A percentile compares a stretch with the other conserved stretches of the same genome.
These are phyloP conservation scores for Callimorpha dominula DNA, from an alignment of 2,888 invertebrate species.

Conservation along the genomic window DNA sequence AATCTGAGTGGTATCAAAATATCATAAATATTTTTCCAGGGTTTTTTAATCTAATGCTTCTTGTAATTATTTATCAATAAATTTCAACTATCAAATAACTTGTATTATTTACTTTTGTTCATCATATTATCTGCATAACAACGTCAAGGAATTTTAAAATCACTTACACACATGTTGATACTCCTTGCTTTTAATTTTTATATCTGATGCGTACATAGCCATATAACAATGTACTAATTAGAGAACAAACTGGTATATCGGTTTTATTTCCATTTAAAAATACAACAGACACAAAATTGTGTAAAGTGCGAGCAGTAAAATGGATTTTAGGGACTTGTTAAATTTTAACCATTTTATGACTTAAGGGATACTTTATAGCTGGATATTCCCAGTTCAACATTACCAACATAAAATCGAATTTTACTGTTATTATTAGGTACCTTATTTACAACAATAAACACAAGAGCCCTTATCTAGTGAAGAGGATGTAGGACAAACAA, in stretches of 20 bases:
- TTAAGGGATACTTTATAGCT: constrained; percentile 61
- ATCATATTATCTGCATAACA: not conserved
- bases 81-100: too few species aligned
- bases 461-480: constrained; percentile 54
- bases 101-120: not conserved
- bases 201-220: not conserved
- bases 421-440: constrained; percentile 66
- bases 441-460: constrained; percentile 59
- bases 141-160: too few species aligned
- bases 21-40: not conserved
- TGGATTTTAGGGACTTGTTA: constrained; percentile 62
- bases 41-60: not conserved
- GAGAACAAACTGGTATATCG: constrained; percentile 5
- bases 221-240: not conserved
- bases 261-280: constrained; percentile 19
- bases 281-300: constrained; percentile 47
- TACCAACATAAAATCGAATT: constrained; percentile 59
- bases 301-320: constrained; percentile 44
- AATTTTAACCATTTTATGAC: constrained; percentile 67
- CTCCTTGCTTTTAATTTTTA: not conserved
- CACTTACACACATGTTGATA: not conserved
- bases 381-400: constrained; percentile 57
- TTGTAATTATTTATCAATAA: not conserved
- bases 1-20: not conserved
- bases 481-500: constrained; percentile 32